These are phyloP conservation scores for Uria aalge DNA, from an alignment of 2,113 vertebrate species.

Conservation along the genomic window DNA sequence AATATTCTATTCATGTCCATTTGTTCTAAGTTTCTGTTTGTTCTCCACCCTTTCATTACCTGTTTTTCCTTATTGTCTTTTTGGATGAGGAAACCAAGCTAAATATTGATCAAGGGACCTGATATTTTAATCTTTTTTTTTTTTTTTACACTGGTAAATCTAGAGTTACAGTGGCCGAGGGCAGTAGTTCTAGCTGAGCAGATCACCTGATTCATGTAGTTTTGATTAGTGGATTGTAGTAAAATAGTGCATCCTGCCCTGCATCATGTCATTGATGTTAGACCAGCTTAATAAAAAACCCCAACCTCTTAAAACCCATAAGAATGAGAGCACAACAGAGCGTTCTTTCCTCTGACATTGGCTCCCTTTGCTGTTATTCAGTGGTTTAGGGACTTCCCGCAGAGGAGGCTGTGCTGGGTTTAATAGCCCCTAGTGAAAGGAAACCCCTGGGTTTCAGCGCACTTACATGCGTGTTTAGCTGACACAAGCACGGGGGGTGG, in stretches of 20 bases:
- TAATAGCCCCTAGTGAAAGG: neutral
- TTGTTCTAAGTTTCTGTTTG: slow-evolving; percentile 2
- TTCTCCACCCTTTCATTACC: neutral
- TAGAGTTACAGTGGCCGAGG: neutral
- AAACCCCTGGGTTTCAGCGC: neutral
- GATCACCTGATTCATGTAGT: neutral
- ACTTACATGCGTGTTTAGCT: neutral
- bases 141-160: neutral
- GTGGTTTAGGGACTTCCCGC: neutral
- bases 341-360: neutral
- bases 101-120: neutral
- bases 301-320: neutral
- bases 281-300: neutral
- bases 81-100: neutral
- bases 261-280: neutral
- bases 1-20: neutral
- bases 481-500: too few relatives aligned
- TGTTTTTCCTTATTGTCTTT: neutral
- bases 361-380: neutral
- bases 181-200: neutral
- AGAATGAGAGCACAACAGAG: neutral
- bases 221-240: neutral
- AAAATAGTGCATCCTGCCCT: neutral
- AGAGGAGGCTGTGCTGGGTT: neutral
- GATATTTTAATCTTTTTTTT: neutral